Evolutionary conservation across 2,888 invertebrate genomes (phyloP).

Genomic region (Lasioglossum leucozonium): DNA sequence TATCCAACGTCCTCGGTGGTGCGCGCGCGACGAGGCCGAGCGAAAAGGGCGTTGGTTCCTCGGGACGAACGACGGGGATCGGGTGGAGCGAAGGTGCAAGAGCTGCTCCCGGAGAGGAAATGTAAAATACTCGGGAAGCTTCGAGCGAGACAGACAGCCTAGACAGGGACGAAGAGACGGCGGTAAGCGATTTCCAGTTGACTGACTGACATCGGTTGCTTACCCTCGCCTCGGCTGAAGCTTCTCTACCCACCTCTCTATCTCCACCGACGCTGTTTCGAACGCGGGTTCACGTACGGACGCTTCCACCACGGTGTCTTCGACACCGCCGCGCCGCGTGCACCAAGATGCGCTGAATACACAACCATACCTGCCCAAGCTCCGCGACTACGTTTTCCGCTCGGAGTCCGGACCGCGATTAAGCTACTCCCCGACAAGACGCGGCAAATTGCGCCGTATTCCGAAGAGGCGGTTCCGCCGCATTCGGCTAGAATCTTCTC

Average conservation of each 20-base stretch:
- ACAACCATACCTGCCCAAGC: conserved; percentile 40
- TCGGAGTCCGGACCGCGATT: conserved; percentile 62
- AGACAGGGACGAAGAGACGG: conserved; percentile 19
- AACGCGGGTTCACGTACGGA: conserved; percentile 21
- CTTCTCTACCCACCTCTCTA: not conserved
- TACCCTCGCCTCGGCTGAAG: conserved; percentile 57
- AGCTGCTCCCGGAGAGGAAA: conserved; percentile 55
- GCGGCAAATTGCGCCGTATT: conserved; percentile 67
- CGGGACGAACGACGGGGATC: conserved; percentile 37
- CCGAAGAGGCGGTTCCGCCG: conserved; percentile 52
- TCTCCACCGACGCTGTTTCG: not conserved
- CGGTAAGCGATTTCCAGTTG: conserved; percentile 80
- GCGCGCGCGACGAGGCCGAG: conserved; percentile 5
- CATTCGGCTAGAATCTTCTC: conserved; percentile 22
- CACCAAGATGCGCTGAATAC: conserved; percentile 18
- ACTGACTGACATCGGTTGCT: conserved; percentile 76
- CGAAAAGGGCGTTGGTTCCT: conserved; percentile 32
- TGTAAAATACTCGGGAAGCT: conserved; percentile 72
- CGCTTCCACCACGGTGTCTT: not conserved
- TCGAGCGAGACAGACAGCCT: conserved; percentile 54
- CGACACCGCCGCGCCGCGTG: not conserved
- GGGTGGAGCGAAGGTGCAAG: conserved; percentile 20
- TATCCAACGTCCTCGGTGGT: conserved; percentile 23
- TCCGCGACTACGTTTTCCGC: conserved; percentile 59
- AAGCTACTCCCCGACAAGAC: conserved; percentile 65